phyloP scores from a whole-genome alignment of 2,888 invertebrate species.

The Archips xylosteana region DNA sequence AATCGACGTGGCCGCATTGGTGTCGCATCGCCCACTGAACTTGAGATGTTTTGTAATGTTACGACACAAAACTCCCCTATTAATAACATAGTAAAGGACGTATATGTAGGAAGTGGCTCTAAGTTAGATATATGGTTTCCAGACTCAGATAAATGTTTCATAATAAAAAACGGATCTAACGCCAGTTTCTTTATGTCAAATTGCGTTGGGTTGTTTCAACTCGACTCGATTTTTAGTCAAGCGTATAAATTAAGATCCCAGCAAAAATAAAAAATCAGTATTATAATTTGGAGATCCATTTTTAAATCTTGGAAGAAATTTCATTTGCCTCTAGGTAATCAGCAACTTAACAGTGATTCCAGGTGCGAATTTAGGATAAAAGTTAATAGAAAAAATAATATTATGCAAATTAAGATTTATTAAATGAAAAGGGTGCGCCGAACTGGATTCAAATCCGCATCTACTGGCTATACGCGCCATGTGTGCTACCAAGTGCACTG shows the following conservation, averaged over 20 bases:
- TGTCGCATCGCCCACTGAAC: slow-evolving; percentile 20
- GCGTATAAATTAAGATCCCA: not conserved
- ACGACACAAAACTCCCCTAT: slow-evolving; percentile 12
- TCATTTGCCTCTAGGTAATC: not conserved
- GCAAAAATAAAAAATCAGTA: not conserved
- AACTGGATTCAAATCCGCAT: too few species aligned
- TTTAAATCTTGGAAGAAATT: not conserved
- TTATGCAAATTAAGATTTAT: too few species aligned
- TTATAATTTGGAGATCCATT: not conserved
- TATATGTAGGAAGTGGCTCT: not conserved
- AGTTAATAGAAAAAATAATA: not conserved
- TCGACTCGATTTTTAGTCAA: not conserved
- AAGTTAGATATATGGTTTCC: not conserved
- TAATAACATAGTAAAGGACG: not conserved
- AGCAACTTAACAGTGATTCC: not conserved
- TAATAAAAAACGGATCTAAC: not conserved
- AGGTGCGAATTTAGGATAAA: not conserved
- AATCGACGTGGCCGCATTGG: slow-evolving; percentile 10
- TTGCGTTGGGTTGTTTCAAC: not conserved
- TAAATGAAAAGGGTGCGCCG: too few species aligned
- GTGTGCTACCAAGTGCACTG: too few species aligned
- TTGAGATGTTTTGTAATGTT: slow-evolving; percentile 12
- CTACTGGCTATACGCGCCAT: too few species aligned
- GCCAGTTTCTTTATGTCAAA: not conserved
- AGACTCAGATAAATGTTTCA: not conserved